These are phyloP conservation scores for Limnephilus rhombicus DNA, from an alignment of 2,888 invertebrate species.

Conservation along the genomic window DNA sequence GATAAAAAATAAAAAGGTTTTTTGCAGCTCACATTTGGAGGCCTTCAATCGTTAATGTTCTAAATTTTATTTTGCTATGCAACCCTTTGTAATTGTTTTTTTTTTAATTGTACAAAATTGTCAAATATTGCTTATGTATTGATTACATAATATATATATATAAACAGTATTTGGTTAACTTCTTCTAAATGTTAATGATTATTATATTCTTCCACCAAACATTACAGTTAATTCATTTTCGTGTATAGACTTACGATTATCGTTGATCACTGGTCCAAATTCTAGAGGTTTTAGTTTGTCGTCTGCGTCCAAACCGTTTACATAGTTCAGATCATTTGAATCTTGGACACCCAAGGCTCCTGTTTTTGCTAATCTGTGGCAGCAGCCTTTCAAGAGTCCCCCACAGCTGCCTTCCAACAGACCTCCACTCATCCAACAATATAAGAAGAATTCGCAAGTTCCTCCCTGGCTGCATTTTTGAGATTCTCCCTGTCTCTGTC, in stretches of 20 bases:
- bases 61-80: background rate
- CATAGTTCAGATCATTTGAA: slow-evolving; percentile 80
- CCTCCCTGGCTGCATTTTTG: slow-evolving; percentile 84
- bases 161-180: background rate
- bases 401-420: slow-evolving; percentile 91
- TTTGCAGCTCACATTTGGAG: background rate
- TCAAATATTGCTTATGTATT: background rate
- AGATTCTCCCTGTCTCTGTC: slow-evolving; percentile 72
- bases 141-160: background rate
- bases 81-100: background rate
- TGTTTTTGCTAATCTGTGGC: slow-evolving; percentile 86
- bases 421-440: slow-evolving; percentile 94
- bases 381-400: slow-evolving; percentile 90
- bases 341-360: slow-evolving; percentile 82
- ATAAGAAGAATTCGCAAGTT: slow-evolving; percentile 93
- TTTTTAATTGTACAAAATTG: background rate
- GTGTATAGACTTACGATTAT: slow-evolving; percentile 83
- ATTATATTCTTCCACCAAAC: slow-evolving; percentile 21
- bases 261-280: slow-evolving; percentile 87
- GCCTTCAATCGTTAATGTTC: background rate
- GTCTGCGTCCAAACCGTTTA: slow-evolving; percentile 80
- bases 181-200: background rate
- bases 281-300: slow-evolving; percentile 75
- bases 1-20: background rate
- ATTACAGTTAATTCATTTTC: slow-evolving; percentile 7